Evolutionary conservation across 2,888 invertebrate genomes (phyloP), one percentile per base, ranked within the genome.

Genomic region (Pinctada fucata): DNA sequence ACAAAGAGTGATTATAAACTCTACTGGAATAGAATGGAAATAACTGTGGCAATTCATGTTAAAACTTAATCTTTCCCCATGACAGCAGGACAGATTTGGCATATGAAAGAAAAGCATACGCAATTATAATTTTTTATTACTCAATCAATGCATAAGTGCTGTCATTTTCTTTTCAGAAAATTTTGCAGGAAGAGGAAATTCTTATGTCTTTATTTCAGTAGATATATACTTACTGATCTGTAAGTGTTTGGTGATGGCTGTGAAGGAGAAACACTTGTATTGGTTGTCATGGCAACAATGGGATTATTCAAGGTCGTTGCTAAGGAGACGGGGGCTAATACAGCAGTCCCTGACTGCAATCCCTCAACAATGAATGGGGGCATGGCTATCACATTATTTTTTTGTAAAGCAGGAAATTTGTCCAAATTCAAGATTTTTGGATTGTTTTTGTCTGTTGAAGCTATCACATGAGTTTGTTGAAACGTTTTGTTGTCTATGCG

Each of bases 301-400:
- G 82, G 80, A 58, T 75, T 81, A 65, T 75, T 79, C 16, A 72
- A 67, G 8, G 84, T 72, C 13, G 82, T 73, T 8, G 85, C 80
- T 67, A 86, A 73, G 63, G 83, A 81, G 65, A 84, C 85, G 0
- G 83, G 86, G 68, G 86, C 83, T 51, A 86, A 83, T 47, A 86
- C 83, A 3, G 79, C 63, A 51, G 85, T 78, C 52, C 87, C 85
- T 2, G 76, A 75, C 71, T 87, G 87, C 66, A 87, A 71, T 75
- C 84, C 82, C 66, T 89, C 90, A 16, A 90, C 82, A 50, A 89
- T 80, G n/a, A 90, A 83, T 6, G 85, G 83, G 45, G 84, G 79
- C 47, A 80, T 78, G 8, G 83, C 79, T 58, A 85, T 83, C 45
- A 86, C 75, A 74, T 82, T 84, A 81, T 72, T 85, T 82, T 72